Conservation (phyloP, 2,797 vertebrate species). For the Coregonus suidteri region DNA sequence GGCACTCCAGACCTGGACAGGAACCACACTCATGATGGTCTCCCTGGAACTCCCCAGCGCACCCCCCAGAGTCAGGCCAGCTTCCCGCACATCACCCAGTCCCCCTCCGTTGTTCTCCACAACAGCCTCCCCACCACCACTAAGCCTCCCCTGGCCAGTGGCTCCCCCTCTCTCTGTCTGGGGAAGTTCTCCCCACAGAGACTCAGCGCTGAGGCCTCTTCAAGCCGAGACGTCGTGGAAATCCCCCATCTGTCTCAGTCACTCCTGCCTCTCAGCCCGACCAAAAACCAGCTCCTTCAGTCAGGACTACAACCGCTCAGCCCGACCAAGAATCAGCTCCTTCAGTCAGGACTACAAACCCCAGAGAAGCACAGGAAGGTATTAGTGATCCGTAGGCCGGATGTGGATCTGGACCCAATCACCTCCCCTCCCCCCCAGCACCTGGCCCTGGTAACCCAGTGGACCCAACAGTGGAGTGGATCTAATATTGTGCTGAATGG, state of each 20-base stretch:
- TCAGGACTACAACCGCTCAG: neutral
- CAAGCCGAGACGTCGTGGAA: neutral
- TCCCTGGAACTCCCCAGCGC: neutral
- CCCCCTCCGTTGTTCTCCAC: neutral
- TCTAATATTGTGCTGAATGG: neutral
- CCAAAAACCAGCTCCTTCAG: neutral
- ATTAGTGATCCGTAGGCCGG: slow-evolving; percentile 8
- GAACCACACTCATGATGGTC: neutral
- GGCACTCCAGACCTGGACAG: neutral
- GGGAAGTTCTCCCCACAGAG: slow-evolving; percentile 25
- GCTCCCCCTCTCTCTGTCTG: slow-evolving; percentile 20
- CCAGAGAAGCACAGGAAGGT: neutral
- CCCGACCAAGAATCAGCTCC: neutral
- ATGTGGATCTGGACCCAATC: slow-evolving; percentile 20
- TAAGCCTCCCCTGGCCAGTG: neutral
- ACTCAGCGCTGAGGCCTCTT: neutral
- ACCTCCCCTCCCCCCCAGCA: neutral
- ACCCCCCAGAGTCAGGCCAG: neutral
- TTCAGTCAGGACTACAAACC: slow-evolving; percentile 4
- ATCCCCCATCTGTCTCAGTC: slow-evolving; percentile 28
- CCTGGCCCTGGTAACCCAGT: neutral
- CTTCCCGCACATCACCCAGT: neutral
- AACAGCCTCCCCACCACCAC: neutral
- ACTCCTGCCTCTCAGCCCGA: slow-evolving; percentile 39
- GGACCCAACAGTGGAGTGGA: neutral